Conservation (phyloP, 2,888 invertebrate genomes). For the Philaethria dido region DNA sequence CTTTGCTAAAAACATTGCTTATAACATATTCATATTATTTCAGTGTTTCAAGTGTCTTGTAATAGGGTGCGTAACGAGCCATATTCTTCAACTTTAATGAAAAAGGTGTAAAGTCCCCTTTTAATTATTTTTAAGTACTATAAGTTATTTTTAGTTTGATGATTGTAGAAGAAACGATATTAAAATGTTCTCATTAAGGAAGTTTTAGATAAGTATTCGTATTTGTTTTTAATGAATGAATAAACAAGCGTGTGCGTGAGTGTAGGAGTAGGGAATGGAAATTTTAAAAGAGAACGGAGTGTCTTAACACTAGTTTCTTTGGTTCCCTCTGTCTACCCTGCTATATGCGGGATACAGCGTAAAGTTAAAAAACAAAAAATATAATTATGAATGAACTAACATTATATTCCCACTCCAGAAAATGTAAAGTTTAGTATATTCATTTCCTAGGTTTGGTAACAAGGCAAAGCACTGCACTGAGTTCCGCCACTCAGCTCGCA, state of each 20-base stretch:
- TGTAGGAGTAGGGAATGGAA: no score
- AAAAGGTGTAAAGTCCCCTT: constrained; percentile 24
- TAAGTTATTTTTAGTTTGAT: constrained; percentile 25
- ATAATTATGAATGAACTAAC: no score
- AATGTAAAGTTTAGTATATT: no score
- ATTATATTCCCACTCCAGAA: no score
- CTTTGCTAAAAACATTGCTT: constrained; percentile 26
- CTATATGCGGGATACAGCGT: no score
- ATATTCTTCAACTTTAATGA: constrained; percentile 25
- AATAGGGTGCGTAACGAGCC: constrained; percentile 34
- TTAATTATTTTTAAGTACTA: constrained; percentile 26
- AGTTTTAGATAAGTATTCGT: neutral
- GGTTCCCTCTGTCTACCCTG: no score
- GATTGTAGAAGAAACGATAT: neutral
- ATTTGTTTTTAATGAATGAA: neutral
- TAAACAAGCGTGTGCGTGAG: neutral
- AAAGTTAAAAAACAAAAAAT: no score
- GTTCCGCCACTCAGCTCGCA: no score
- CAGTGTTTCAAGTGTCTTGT: constrained; percentile 20
- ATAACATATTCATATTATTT: constrained; percentile 30
- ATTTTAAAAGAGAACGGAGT: no score
- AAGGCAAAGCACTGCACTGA: no score
- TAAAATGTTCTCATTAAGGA: constrained; percentile 19
- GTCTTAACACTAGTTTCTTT: no score
- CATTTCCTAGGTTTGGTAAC: no score